Evolutionary conservation across 2,888 invertebrate species (phyloP).

Genomic region (Petrolisthes cinctipes): DNA sequence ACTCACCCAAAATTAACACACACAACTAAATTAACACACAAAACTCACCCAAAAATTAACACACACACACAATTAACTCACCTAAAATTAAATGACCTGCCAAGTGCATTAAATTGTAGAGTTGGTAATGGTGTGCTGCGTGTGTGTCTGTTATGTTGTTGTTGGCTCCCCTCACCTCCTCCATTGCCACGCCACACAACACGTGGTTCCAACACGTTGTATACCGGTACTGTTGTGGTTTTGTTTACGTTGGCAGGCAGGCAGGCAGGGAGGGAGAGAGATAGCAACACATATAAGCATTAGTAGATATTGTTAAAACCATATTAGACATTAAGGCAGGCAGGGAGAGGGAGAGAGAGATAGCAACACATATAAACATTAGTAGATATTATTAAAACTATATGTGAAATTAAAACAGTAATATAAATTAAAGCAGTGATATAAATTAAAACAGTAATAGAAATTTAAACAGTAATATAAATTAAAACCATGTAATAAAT

Average conservation of each 20-base stretch:
- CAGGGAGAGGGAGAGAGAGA: too few species aligned
- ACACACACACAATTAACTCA: slow-evolving; percentile 9
- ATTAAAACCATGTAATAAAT: too few species aligned
- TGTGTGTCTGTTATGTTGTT: neutral
- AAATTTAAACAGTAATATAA: too few species aligned
- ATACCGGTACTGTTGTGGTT: slow-evolving; percentile 20
- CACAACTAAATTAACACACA: neutral
- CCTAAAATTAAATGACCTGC: slow-evolving; percentile 39
- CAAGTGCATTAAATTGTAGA: slow-evolving; percentile 36
- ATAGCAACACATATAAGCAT: neutral
- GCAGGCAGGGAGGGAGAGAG: neutral
- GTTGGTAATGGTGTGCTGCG: neutral
- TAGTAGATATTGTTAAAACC: neutral
- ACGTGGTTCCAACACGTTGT: slow-evolving; percentile 23
- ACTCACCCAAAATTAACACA: slow-evolving; percentile 42
- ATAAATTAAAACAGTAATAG: too few species aligned
- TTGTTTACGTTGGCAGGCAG: neutral
- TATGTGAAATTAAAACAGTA: neutral
- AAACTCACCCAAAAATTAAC: neutral
- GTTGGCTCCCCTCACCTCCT: neutral
- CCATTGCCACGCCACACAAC: neutral
- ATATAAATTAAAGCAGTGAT: too few species aligned
- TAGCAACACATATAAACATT: neutral
- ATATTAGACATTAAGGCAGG: too few species aligned
- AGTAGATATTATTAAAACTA: neutral